phyloP scores from a whole-genome alignment of 2,797 vertebrate genomes.

The Acanthurus lineatus region DNA sequence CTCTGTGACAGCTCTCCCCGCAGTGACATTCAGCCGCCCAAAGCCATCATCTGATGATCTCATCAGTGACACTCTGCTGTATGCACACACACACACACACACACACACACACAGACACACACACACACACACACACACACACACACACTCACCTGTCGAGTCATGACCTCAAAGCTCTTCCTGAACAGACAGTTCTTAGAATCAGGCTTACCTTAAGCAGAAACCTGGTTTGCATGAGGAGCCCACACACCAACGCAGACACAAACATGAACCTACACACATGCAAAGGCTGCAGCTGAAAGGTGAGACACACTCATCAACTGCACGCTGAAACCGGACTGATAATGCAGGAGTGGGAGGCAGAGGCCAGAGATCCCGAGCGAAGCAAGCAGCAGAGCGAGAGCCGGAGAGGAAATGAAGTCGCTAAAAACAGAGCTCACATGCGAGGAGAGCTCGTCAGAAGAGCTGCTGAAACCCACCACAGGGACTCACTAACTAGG shows the following conservation, averaged over 20 bases:
- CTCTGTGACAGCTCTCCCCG: conserved; percentile 56
- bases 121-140: conserved; percentile 2
- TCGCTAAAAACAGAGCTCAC: conserved; percentile 73
- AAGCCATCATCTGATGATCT: conserved; percentile 65
- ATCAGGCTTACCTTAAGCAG: conserved; percentile 51
- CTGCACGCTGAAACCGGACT: conserved; percentile 50
- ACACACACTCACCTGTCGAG: conserved; percentile 58
- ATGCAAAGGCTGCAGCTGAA: conserved; percentile 30
- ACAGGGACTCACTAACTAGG: conserved; percentile 80
- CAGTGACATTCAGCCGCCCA: conserved; percentile 66
- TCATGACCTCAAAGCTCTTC: conserved; percentile 67
- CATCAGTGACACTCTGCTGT: conserved; percentile 56
- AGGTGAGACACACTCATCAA: conserved; percentile 49
- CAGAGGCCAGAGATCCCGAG: conserved; percentile 48
- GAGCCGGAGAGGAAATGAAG: conserved; percentile 75
- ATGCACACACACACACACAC: conserved; percentile 1
- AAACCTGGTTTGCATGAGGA: conserved; percentile 39
- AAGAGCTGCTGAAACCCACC: conserved; percentile 72
- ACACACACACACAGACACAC: conserved; percentile 5
- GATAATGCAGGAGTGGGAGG: conserved; percentile 63
- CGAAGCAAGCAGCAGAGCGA: conserved; percentile 37
- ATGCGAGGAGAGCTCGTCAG: conserved; percentile 66
- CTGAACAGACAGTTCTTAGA: conserved; percentile 71
- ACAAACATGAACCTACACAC: conserved; percentile 5
- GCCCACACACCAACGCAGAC: conserved; percentile 51